Percentiles rank a stretch among this genome's conserved stretches.
Conservation (phyloP, 2,113 vertebrate genomes). For the Centropristis striata region DNA sequence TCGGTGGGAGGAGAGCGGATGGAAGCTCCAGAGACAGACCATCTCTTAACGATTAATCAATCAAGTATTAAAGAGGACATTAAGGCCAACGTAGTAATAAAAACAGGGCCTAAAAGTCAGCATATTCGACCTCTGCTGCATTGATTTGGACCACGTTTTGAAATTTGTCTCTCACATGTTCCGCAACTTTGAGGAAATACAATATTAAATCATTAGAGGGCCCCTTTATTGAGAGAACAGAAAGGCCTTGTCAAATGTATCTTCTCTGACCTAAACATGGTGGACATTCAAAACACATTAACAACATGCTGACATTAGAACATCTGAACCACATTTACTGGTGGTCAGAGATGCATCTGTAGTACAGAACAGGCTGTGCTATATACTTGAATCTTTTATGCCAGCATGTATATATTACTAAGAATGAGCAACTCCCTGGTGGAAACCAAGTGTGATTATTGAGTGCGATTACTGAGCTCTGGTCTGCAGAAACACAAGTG, state of each 20-base stretch:
- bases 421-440: not conserved
- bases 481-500: not conserved
- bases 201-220: too few species aligned
- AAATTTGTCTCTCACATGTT: too few species aligned
- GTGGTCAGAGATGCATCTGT: not conserved
- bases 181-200: too few species aligned
- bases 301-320: not conserved
- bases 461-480: not conserved
- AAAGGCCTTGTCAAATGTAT: not conserved
- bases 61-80: too few species aligned
- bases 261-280: not conserved
- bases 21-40: too few species aligned
- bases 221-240: not conserved
- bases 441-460: not conserved
- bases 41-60: too few species aligned
- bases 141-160: too few species aligned
- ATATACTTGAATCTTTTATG: not conserved
- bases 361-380: not conserved
- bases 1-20: too few species aligned
- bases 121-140: too few species aligned
- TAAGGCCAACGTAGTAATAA: too few species aligned
- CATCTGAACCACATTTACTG: not conserved
- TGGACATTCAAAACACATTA: not conserved
- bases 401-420: not conserved
- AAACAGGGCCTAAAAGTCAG: too few species aligned